Percentiles rank a stretch among this genome's conserved stretches.
phyloP scores from a whole-genome alignment of 2,797 vertebrate species.

The Onychomys leucogaster region DNA sequence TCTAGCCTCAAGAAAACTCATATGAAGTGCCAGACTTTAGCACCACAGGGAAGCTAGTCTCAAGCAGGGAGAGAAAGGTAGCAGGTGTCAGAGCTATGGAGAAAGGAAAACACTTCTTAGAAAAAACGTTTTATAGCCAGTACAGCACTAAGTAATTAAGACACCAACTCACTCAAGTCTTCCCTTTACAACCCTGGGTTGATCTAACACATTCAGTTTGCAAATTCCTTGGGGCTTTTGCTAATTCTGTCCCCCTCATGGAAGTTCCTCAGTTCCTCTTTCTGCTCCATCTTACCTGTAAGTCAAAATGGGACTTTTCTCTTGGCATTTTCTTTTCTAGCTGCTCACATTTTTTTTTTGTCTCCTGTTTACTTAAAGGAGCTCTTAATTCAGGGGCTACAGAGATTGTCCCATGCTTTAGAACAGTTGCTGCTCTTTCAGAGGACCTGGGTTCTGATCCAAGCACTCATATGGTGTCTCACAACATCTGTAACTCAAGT shows the following conservation, averaged over 20 bases:
- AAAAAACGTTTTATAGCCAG: neutral
- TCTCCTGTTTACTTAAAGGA: neutral
- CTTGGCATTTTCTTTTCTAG: neutral
- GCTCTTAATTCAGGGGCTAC: neutral
- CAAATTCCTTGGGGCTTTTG: neutral
- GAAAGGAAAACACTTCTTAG: conserved; percentile 11
- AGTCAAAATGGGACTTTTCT: neutral
- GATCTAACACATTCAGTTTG: neutral
- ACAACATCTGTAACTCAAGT: neutral
- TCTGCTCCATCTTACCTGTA: neutral
- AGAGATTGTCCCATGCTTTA: neutral
- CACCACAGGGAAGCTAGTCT: neutral
- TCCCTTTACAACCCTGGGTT: neutral
- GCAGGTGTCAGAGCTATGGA: conserved; percentile 1
- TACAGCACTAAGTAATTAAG: neutral
- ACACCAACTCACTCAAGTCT: neutral
- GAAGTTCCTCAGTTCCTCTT: neutral
- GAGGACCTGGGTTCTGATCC: neutral
- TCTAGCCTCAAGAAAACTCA: neutral
- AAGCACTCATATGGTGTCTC: neutral
- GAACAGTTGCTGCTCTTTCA: neutral
- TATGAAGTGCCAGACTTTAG: neutral
- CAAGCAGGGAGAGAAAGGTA: neutral
- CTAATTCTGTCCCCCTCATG: neutral
- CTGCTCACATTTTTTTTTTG: neutral